Conservation (phyloP, 1,140 invertebrate genomes). For the Bombus pyrosoma region DNA sequence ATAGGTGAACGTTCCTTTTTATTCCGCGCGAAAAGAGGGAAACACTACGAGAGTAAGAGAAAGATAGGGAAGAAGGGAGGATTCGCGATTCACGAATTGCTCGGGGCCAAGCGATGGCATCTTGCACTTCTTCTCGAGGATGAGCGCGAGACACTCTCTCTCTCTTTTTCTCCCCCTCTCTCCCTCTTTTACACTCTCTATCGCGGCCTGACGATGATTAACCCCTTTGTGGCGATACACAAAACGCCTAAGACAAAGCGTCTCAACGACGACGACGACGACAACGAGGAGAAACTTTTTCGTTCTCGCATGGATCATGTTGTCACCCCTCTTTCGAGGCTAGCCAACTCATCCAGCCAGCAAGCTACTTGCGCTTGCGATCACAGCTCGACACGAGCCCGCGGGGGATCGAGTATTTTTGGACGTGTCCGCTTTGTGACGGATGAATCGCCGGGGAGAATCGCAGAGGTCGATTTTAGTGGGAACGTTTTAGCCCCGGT, state of each 20-base stretch:
- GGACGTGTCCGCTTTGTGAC: constrained; percentile 14
- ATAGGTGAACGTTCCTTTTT: constrained; percentile 54
- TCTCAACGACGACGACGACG: not conserved
- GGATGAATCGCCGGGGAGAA: constrained; percentile 3
- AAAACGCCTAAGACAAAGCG: constrained; percentile 29
- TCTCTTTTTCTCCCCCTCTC: not conserved
- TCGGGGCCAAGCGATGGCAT: constrained; percentile 22
- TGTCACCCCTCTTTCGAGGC: not conserved
- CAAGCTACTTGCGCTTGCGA: not conserved
- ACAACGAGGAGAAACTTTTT: not conserved
- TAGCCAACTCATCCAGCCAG: not conserved
- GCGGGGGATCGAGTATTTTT: constrained; percentile 17
- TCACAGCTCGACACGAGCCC: constrained; percentile 1
- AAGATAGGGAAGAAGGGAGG: no score
- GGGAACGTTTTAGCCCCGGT: constrained; percentile 1
- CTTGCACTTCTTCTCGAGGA: constrained; percentile 35
- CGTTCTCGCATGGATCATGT: not conserved
- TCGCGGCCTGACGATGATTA: constrained; percentile 57
- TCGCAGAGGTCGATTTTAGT: not conserved
- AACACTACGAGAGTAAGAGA: constrained; percentile 7
- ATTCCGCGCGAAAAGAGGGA: constrained; percentile 29
- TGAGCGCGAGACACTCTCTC: constrained; percentile 42
- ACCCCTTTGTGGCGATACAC: constrained; percentile 42
- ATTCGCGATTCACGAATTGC: not conserved
- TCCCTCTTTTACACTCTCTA: constrained; percentile 18